Conservation (phyloP, 2,888 invertebrate species). For the Zaprionus bogoriensis region DNA sequence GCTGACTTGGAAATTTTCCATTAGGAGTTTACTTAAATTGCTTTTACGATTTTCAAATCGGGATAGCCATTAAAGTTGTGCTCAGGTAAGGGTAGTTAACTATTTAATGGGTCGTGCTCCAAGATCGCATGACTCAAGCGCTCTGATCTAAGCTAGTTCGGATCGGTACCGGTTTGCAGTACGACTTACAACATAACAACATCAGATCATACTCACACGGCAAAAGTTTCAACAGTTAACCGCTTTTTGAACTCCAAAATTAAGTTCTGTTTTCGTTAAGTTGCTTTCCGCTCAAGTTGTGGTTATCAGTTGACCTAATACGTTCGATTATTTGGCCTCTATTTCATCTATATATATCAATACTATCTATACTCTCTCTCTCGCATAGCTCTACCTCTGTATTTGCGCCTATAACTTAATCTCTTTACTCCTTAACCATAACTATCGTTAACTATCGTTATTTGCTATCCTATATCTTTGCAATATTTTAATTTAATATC, state of each 20-base stretch:
- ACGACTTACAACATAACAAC: not conserved
- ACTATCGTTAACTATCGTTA: conserved; percentile 25
- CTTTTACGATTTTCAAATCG: not conserved
- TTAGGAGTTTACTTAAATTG: too few species aligned
- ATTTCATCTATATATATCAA: too few species aligned
- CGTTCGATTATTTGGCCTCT: too few species aligned
- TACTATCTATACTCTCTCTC: not conserved
- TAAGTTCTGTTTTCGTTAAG: conserved; percentile 20
- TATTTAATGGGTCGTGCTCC: not conserved
- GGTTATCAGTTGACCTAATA: not conserved
- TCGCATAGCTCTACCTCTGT: conserved; percentile 3
- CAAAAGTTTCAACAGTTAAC: not conserved
- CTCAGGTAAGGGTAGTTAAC: not conserved
- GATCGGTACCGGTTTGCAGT: not conserved
- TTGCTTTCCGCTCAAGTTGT: not conserved
- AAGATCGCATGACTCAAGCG: not conserved
- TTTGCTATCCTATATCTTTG: conserved; percentile 14
- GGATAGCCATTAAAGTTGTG: not conserved
- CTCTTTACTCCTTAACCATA: conserved; percentile 15
- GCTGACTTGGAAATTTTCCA: not conserved
- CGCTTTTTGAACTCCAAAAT: conserved; percentile 7
- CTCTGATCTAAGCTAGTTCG: not conserved
- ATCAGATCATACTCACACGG: not conserved
- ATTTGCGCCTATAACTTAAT: conserved; percentile 1
- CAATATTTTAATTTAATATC: conserved; percentile 12